These are phyloP conservation scores for Lampris incognitus DNA, from an alignment of 2,113 vertebrate genomes.

Conservation along the genomic window DNA sequence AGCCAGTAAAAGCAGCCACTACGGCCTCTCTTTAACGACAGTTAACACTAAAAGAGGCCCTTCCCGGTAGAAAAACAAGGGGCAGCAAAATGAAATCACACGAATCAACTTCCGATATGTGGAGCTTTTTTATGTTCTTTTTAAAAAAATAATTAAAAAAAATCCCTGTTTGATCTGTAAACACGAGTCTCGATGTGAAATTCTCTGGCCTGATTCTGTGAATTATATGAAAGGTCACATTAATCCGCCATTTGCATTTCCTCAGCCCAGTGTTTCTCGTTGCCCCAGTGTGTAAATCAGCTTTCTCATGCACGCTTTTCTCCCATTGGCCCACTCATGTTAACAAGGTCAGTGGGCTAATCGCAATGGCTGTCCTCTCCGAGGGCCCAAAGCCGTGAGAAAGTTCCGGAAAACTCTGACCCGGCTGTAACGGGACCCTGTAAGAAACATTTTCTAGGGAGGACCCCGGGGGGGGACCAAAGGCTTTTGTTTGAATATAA, in stretches of 20 bases:
- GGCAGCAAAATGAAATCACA: neutral
- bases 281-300: constrained; percentile 11
- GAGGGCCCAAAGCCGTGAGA: constrained; percentile 74
- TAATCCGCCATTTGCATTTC: constrained; percentile 51
- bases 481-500: constrained; percentile 35
- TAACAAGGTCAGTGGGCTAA: constrained; percentile 74
- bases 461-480: constrained; percentile 26
- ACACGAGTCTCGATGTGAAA: too few species aligned
- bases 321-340: constrained; percentile 36
- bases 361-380: constrained; percentile 45
- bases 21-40: neutral
- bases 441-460: constrained; percentile 20
- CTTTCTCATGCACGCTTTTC: constrained; percentile 61
- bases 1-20: neutral
- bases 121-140: too few species aligned
- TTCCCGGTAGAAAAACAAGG: too few species aligned
- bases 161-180: too few species aligned
- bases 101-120: neutral
- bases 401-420: constrained; percentile 53
- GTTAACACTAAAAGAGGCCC: too few species aligned
- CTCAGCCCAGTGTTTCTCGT: constrained; percentile 36
- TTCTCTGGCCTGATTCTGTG: neutral
- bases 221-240: neutral
- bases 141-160: too few species aligned
- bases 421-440: constrained; percentile 36